Evolutionary conservation across 2,888 invertebrate species (phyloP).

Genomic region (Agonum fuliginosum): DNA sequence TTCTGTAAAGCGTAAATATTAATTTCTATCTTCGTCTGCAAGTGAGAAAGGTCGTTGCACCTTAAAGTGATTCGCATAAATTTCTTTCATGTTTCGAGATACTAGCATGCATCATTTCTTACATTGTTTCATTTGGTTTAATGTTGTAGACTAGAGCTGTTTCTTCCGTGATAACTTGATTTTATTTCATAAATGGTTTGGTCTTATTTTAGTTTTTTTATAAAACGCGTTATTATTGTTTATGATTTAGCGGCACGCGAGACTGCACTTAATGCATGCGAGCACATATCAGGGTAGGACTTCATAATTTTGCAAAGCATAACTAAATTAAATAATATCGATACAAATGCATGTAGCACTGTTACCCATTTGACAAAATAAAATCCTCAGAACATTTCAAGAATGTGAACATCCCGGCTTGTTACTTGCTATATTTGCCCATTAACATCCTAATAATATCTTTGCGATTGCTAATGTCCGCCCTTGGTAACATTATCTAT

Average conservation of each 20-base stretch:
- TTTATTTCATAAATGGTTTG: slow-evolving; percentile 39
- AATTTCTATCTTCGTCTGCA: slow-evolving; percentile 3
- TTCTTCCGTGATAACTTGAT: slow-evolving; percentile 2
- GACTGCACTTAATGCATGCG: neutral
- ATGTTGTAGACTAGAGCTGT: neutral
- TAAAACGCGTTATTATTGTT: slow-evolving; percentile 1
- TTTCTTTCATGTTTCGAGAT: slow-evolving; percentile 9
- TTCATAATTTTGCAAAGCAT: neutral
- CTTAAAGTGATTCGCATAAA: slow-evolving; percentile 11
- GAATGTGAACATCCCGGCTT: too few relatives aligned
- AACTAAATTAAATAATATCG: neutral
- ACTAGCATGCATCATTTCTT: neutral
- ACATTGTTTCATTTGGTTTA: slow-evolving; percentile 3
- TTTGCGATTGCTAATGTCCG: too few relatives aligned
- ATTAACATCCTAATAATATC: too few relatives aligned
- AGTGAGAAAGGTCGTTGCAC: slow-evolving; percentile 29
- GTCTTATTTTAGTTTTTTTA: slow-evolving; percentile 4
- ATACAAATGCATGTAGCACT: too few relatives aligned
- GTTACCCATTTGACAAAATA: too few relatives aligned
- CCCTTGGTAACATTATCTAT: too few relatives aligned
- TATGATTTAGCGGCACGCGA: slow-evolving; percentile 4
- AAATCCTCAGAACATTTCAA: too few relatives aligned
- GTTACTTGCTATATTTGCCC: too few relatives aligned
- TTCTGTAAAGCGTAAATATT: slow-evolving; percentile 48
- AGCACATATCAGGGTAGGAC: neutral